Percentiles rank a stretch among this genome's conserved stretches.
Evolutionary conservation across 2,797 vertebrate species (phyloP).

Genomic region (Lycodopsis pacificus): DNA sequence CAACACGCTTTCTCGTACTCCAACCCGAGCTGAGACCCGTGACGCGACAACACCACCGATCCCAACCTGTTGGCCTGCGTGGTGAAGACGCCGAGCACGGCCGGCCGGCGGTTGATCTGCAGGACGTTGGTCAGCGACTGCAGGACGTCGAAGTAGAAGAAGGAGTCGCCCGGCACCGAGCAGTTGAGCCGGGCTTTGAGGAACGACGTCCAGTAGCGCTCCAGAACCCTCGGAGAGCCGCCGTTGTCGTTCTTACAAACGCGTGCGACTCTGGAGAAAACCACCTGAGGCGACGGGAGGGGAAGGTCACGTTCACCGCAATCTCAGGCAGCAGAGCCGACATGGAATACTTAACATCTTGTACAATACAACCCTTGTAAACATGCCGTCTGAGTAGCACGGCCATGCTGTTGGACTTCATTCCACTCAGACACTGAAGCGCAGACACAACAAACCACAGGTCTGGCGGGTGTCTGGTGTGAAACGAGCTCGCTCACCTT

Average conservation of each 20-base stretch:
- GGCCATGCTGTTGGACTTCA: neutral
- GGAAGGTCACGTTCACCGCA: neutral
- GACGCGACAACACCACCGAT: too few relatives aligned
- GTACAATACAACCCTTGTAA: neutral
- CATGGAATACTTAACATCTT: neutral
- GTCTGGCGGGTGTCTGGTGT: neutral
- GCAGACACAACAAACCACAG: too few relatives aligned
- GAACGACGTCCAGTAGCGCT: conserved; percentile 97
- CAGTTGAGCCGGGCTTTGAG: conserved; percentile 96
- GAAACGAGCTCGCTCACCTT: conserved; percentile 83
- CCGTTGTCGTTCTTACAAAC: conserved; percentile 96
- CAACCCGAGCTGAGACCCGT: too few relatives aligned
- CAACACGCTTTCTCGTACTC: too few relatives aligned
- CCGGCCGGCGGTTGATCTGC: conserved; percentile 88
- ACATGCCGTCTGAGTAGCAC: neutral
- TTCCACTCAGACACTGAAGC: neutral
- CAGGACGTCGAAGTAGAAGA: conserved; percentile 96
- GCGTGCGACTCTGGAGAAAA: conserved; percentile 92
- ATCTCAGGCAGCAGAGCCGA: neutral
- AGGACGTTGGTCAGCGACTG: conserved; percentile 89
- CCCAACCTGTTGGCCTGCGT: conserved; percentile 92
- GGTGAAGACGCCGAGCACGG: conserved; percentile 92
- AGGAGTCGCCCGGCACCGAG: conserved; percentile 91
- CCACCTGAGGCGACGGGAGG: conserved; percentile 81
- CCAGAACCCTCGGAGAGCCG: conserved; percentile 92